These are phyloP conservation scores for Apamea monoglypha DNA, from an alignment of 2,888 invertebrate genomes.

Conservation along the genomic window DNA sequence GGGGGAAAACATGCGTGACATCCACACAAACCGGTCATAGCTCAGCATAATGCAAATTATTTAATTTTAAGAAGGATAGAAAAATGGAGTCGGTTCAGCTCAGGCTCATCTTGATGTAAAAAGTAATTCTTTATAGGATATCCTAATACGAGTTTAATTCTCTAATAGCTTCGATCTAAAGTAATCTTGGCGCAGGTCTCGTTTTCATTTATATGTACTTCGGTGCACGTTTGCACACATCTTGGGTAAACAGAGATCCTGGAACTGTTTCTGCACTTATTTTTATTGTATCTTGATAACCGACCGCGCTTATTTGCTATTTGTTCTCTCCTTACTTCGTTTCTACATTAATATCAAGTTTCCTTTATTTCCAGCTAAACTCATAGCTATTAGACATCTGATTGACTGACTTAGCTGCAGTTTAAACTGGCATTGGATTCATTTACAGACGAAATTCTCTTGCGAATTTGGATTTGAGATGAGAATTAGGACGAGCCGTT, in stretches of 20 bases:
- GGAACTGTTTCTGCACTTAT: background rate
- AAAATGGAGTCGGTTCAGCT: background rate
- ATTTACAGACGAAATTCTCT: slow-evolving; percentile 18
- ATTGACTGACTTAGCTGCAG: slow-evolving; percentile 1
- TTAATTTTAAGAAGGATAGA: background rate
- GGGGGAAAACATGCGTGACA: no score
- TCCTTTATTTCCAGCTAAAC: background rate
- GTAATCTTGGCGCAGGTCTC: background rate
- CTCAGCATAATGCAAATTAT: background rate
- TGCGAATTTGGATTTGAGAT: slow-evolving; percentile 15
- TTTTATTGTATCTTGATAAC: background rate
- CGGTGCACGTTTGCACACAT: background rate
- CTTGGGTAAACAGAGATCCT: background rate
- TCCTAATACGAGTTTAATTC: background rate
- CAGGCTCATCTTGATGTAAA: background rate
- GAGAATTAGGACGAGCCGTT: slow-evolving; percentile 9
- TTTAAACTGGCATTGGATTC: slow-evolving; percentile 16
- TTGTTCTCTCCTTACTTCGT: background rate
- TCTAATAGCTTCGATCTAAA: background rate
- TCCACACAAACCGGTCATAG: no score
- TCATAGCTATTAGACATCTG: background rate
- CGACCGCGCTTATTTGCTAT: background rate
- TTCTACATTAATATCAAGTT: background rate
- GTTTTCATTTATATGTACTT: slow-evolving; percentile 8
- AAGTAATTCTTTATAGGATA: background rate